A percentile compares a stretch with the other conserved stretches of the same genome.
Conservation (phyloP, 2,888 invertebrate genomes). For the Terebella lapidaria region DNA sequence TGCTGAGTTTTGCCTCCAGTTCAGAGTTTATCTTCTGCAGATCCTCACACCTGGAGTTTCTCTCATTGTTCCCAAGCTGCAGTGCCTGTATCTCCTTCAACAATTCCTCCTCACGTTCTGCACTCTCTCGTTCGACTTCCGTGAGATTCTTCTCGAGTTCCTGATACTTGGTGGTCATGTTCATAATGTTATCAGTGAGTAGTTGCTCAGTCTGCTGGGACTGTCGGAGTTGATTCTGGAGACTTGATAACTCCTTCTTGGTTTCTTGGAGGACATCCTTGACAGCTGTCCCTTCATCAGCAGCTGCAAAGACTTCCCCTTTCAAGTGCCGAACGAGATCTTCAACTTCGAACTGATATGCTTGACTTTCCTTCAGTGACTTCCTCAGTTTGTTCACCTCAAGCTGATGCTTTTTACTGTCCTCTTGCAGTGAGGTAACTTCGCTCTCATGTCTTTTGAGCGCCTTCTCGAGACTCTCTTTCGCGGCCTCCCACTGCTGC, state of each 20-base stretch:
- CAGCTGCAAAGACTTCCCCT: slow-evolving; percentile 10
- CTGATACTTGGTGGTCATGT: slow-evolving; percentile 7
- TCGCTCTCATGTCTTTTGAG: no score
- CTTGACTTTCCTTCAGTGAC: no score
- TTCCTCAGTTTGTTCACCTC: no score
- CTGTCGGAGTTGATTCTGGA: not conserved
- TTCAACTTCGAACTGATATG: no score
- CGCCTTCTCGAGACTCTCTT: no score
- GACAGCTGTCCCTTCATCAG: not conserved
- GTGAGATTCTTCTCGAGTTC: not conserved
- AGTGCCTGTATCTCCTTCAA: not conserved
- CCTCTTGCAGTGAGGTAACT: no score
- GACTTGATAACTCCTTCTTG: not conserved
- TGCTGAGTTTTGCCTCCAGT: not conserved
- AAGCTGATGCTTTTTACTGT: no score
- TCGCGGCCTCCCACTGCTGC: no score
- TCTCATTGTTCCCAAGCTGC: not conserved
- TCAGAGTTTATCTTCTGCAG: not conserved
- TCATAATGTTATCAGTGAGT: slow-evolving; percentile 6
- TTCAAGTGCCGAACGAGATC: slow-evolving; percentile 11
- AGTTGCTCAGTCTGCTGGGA: not conserved
- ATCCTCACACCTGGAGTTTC: not conserved
- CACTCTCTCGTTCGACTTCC: not conserved
- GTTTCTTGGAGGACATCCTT: not conserved
- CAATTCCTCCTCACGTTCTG: not conserved